A percentile compares a stretch with the other conserved stretches of the same genome.
phyloP scores from a whole-genome alignment of 2,113 vertebrate genomes.

The Ophthalmolycus amberensis region DNA sequence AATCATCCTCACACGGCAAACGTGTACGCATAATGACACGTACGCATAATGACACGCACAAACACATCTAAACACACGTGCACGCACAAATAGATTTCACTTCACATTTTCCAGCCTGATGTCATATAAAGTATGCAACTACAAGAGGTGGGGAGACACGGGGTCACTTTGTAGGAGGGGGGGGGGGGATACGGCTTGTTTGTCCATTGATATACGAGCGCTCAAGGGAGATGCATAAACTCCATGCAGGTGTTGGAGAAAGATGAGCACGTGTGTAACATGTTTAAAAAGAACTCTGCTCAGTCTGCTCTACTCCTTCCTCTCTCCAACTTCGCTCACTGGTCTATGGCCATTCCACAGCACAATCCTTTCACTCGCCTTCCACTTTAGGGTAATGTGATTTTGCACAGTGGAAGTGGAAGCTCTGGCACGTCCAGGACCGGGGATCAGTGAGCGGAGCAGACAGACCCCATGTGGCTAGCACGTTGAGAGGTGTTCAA shows the following conservation, averaged over 20 bases:
- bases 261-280: conserved; percentile 20
- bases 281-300: conserved; percentile 32
- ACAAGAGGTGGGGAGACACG: conserved; percentile 32
- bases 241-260: conserved; percentile 33
- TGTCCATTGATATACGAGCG: conserved; percentile 50
- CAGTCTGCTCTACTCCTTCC: background rate
- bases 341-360: conserved; percentile 85
- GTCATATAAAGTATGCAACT: conserved; percentile 55
- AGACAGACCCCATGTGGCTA: conserved; percentile 77
- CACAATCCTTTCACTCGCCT: conserved; percentile 86
- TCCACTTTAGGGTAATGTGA: conserved; percentile 87
- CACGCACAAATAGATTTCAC: conserved; percentile 67
- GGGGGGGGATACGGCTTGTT: conserved; percentile 25
- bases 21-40: conserved; percentile 37
- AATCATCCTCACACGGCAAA: conserved; percentile 89
- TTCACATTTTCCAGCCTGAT: conserved; percentile 73
- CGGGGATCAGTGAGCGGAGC: conserved; percentile 70
- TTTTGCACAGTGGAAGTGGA: conserved; percentile 78
- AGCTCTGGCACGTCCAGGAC: conserved; percentile 47
- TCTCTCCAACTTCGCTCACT: conserved; percentile 65
- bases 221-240: conserved; percentile 24
- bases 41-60: conserved; percentile 42
- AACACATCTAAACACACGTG: conserved; percentile 64
- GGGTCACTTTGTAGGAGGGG: conserved; percentile 59
- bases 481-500: conserved; percentile 50